Evolutionary conservation across 2,797 vertebrate genomes (phyloP), one percentile per base, ranked within the genome.

Genomic region (Thunnus albacares): DNA sequence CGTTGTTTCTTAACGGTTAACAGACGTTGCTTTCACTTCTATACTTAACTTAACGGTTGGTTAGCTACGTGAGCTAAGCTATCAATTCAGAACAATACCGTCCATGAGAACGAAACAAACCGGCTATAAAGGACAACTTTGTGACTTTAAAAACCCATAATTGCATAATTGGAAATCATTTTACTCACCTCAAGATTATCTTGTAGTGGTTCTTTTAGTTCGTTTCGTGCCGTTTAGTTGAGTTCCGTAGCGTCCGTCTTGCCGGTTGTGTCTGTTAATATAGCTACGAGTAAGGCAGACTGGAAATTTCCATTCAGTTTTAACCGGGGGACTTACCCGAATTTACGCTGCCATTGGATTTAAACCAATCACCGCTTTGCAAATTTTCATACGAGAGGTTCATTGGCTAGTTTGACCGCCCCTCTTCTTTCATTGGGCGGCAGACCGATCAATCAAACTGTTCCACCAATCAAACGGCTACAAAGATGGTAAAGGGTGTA

Each of bases 301-400:
- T 93, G 95, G 95, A 96, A 96, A 93, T 90, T 95, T 96, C 95
- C 94, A 94, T 80, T 88, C 49, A 5, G 0, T 56, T 87, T 88
- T 77, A 56, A 35, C 0, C 72, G 88, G 22, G 35, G 82, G 67
- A 3, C 2, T 1, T 5, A 0, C 2, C 18, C 13, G 6, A 0
- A 1, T 2, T 6, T 0, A 1, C 0, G 0, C 5, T 15, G 1
- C 8, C 5, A 33, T 3, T 65, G 71, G 71, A 64, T 73, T 30
- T 22, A 1, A 79, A 26, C 93, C 92, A 93, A 93, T 93, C 74
- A 75, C 0, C 18, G 15, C 9, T 2, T 1, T 9, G 5, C 0
- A 6, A 0, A 13, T 49, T 69, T 70, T 6, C 28, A 68, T 75
- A 2, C 4, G 8, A 0, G 3, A 0, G 1, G 1, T 3, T 82